These are phyloP conservation scores for Anadara kagoshimensis DNA, from an alignment of 1,140 invertebrate genomes.

Conservation along the genomic window DNA sequence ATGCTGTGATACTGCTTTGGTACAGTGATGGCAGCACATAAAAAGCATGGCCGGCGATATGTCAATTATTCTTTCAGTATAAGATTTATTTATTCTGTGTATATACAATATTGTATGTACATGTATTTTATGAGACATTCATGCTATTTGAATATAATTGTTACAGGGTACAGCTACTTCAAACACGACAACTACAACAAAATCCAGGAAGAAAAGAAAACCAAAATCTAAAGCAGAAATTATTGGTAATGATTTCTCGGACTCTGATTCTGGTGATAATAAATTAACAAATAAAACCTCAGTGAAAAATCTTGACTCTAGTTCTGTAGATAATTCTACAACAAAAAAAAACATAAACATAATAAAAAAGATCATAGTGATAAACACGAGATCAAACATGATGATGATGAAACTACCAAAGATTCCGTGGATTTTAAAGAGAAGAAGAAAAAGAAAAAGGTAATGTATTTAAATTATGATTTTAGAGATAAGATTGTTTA, in stretches of 20 bases:
- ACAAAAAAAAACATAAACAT: slow-evolving; percentile 58
- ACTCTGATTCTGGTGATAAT: slow-evolving; percentile 58
- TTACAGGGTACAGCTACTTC: no score
- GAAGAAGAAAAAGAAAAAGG: slow-evolving; percentile 77
- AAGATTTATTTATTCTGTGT: no score
- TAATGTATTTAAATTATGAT: background rate
- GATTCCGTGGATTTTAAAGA: slow-evolving; percentile 72
- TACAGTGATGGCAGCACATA: no score
- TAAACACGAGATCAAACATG: slow-evolving; percentile 61
- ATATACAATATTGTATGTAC: no score
- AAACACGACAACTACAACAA: slow-evolving; percentile 11
- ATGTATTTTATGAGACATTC: no score
- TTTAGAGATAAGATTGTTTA: no score
- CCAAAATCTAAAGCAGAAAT: slow-evolving; percentile 63
- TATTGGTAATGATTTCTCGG: slow-evolving; percentile 58
- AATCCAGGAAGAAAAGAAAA: slow-evolving; percentile 56
- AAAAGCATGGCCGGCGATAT: no score
- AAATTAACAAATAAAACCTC: slow-evolving; percentile 37
- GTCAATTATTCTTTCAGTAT: no score
- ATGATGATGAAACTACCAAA: slow-evolving; percentile 69
- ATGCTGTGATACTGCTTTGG: no score
- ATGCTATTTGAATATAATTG: no score
- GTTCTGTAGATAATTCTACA: slow-evolving; percentile 47
- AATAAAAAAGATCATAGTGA: slow-evolving; percentile 50
- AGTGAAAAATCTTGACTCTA: slow-evolving; percentile 51